phyloP scores from a whole-genome alignment of 2,113 vertebrate species.

The Anas platyrhynchos region DNA sequence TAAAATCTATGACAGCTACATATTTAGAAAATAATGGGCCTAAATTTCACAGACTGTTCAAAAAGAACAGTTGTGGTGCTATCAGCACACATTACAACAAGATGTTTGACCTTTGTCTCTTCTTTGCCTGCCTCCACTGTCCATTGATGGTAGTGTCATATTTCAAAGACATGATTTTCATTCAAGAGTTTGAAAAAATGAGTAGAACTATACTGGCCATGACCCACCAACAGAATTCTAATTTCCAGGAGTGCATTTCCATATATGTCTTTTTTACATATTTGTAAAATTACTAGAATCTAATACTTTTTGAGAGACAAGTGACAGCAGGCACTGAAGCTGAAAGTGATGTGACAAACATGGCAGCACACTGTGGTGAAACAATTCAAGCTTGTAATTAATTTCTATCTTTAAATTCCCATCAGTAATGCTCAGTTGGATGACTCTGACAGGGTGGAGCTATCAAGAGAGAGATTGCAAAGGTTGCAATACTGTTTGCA shows the following conservation, averaged over 20 bases:
- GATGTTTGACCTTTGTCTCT: background rate
- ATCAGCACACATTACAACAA: background rate
- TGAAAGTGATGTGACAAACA: slow-evolving; percentile 79
- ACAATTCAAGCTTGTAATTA: slow-evolving; percentile 86
- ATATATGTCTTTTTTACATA: slow-evolving; percentile 26
- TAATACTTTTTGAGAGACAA: slow-evolving; percentile 78
- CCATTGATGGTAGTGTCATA: background rate
- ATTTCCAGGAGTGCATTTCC: slow-evolving; percentile 55
- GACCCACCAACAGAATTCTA: slow-evolving; percentile 43
- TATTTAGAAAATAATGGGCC: slow-evolving; percentile 2
- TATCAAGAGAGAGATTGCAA: slow-evolving; percentile 61
- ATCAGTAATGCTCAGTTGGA: slow-evolving; percentile 78
- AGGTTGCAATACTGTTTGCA: slow-evolving; percentile 57
- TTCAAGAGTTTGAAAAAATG: slow-evolving; percentile 52
- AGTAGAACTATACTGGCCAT: slow-evolving; percentile 55
- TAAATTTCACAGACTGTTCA: background rate
- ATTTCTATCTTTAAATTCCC: slow-evolving; percentile 82
- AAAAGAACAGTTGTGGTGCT: background rate
- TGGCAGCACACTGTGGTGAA: slow-evolving; percentile 69
- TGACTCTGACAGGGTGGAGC: slow-evolving; percentile 67
- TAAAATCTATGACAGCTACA: background rate
- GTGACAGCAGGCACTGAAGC: slow-evolving; percentile 74
- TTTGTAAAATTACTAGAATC: slow-evolving; percentile 72
- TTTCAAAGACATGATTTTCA: background rate
- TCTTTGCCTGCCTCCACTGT: background rate